Base-by-base conservation (phyloP, 64 coral and sea anemone species). In the Hydrozoanthus tunicans region DNA sequence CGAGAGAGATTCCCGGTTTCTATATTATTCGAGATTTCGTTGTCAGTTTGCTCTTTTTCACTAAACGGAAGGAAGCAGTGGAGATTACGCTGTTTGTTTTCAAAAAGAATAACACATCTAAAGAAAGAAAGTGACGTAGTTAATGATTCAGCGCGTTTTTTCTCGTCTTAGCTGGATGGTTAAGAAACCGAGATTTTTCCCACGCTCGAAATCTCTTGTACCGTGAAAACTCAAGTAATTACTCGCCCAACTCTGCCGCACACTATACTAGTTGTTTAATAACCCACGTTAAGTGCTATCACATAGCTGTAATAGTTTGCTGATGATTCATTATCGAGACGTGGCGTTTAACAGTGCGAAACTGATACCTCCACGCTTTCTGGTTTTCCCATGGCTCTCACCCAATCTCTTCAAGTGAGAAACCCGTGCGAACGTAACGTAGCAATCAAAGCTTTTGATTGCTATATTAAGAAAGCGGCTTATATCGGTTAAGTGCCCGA, bases 401-500 rank as follows among this genome's bases (percentile, higher is more conserved):
- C 59, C 60, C 27, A 51, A 2, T 64, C 27, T 4, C 5, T 10
- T 10, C 24, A 74, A 74, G 27, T 74, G 7, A 74, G 51, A 32
- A 65, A 51, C 80, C 7, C 80, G 43, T 82, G 63, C 25, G 26
- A 51, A 60, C 9, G 63, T n/a, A 82, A 82, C 61, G 80, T 27
- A 10, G 23, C 51, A 27, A 82, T 82, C 26, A 53, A 82, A 51
- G 53, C 60, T n/a, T 82, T 64, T 6, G 5, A 66, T 65, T 82
- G 63, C 80, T 82, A 82, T 82, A 82, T 82, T 82, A 82, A 82
- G 80, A 82, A 32, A 82, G 51, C 61, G 27, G 15, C 80, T 65
- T 65, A 82, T 82, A 82, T 82, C 80, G 80, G 12, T 63, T 6
- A 64, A 82, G 61, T 82, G 60, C 32, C 60, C 9, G 27, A 82